Evolutionary conservation across 2,113 vertebrate genomes (phyloP).

Genomic region (Prolemur simus): DNA sequence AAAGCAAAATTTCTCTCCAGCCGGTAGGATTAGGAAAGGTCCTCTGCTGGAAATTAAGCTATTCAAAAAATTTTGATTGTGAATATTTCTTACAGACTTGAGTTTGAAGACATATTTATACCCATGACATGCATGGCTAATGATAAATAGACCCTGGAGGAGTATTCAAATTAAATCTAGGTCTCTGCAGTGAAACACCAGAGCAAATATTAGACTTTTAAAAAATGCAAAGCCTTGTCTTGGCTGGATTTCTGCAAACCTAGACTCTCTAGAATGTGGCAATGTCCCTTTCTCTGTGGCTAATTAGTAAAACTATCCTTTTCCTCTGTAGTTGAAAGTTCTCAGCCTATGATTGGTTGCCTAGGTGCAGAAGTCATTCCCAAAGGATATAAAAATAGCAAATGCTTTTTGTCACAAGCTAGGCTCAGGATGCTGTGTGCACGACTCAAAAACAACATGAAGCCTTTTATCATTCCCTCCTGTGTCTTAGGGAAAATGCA

Average conservation of each 20-base stretch:
- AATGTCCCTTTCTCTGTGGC: not conserved
- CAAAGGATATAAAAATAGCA: constrained; percentile 38
- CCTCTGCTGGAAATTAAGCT: not conserved
- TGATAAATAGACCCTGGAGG: not conserved
- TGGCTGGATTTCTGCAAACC: constrained; percentile 30
- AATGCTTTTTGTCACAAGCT: not conserved
- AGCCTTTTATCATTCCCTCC: constrained; percentile 12
- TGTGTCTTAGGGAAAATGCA: not conserved
- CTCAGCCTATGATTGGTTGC: not conserved
- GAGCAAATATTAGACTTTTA: not conserved
- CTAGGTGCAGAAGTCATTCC: constrained; percentile 45
- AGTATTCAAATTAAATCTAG: constrained; percentile 27
- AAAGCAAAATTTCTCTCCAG: constrained; percentile 18
- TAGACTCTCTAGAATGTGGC: not conserved
- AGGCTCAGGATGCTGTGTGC: not conserved
- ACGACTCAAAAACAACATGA: constrained; percentile 24
- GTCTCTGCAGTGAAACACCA: constrained; percentile 35
- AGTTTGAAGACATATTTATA: constrained; percentile 28
- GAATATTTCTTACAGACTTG: not conserved
- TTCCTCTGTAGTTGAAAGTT: not conserved
- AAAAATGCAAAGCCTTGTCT: not conserved
- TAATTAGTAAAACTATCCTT: constrained; percentile 21
- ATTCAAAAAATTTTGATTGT: not conserved
- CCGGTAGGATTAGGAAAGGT: not conserved
- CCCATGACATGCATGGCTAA: not conserved